Evolutionary conservation across 2,888 invertebrate genomes (phyloP).

Genomic region (Amblyteles armatorius): DNA sequence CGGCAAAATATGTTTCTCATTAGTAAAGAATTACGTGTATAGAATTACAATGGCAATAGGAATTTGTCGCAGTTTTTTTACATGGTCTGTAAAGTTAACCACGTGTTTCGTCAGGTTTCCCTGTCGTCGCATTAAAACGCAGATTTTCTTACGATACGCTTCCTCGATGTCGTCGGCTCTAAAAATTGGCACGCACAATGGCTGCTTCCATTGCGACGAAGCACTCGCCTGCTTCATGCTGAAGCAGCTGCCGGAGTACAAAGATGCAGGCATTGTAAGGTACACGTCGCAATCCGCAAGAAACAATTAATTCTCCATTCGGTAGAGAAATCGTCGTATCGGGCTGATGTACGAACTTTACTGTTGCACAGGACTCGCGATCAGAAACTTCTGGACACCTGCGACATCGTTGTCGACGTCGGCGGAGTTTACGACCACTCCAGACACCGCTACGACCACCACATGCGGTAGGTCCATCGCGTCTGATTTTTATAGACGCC

Average conservation of each 20-base stretch:
- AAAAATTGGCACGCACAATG: constrained; percentile 91
- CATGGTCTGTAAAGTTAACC: constrained; percentile 45
- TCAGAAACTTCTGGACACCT: constrained; percentile 88
- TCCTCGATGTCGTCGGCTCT: constrained; percentile 73
- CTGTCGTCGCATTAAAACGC: constrained; percentile 12
- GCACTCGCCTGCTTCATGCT: constrained; percentile 97
- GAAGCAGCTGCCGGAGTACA: constrained; percentile 91
- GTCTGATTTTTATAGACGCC: not conserved
- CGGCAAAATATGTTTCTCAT: constrained; percentile 61
- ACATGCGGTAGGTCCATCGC: constrained; percentile 88
- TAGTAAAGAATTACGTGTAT: not conserved
- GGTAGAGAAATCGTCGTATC: not conserved
- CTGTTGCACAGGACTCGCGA: constrained; percentile 86
- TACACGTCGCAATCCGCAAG: constrained; percentile 71
- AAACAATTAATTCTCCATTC: constrained; percentile 14
- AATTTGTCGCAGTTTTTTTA: constrained; percentile 49
- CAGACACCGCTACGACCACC: constrained; percentile 95
- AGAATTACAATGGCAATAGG: constrained; percentile 37
- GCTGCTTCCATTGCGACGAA: constrained; percentile 97
- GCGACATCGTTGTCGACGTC: constrained; percentile 98
- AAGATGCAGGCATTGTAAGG: constrained; percentile 91
- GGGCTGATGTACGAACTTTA: not conserved
- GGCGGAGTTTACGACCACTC: constrained; percentile 93
- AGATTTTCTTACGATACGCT: constrained; percentile 17
- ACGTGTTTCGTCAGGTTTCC: constrained; percentile 55